A percentile compares a stretch with the other conserved stretches of the same genome.
Conservation (phyloP, 2,113 vertebrate genomes). For the Tilapia sparmanii region DNA sequence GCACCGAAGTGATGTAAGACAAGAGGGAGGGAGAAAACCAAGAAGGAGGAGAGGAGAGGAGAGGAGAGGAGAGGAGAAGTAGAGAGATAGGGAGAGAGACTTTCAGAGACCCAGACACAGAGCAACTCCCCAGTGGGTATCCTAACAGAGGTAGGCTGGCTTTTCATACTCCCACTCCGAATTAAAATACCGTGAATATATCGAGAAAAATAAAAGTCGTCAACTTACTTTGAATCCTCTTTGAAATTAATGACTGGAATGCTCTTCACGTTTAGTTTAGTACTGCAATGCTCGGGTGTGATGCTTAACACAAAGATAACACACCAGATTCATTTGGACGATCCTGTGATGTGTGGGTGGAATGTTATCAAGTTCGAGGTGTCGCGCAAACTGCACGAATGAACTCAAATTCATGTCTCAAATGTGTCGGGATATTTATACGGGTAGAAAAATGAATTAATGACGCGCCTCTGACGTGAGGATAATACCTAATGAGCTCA, state of each 20-base stretch:
- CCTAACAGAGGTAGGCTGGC: conserved; percentile 54
- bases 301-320: neutral
- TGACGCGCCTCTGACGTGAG: conserved; percentile 30
- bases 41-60: conserved; percentile 7
- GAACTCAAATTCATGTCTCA: neutral
- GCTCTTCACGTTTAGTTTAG: neutral
- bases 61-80: neutral
- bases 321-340: neutral
- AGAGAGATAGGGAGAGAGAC: neutral
- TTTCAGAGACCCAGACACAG: conserved; percentile 50
- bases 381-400: neutral
- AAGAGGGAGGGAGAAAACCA: conserved; percentile 13
- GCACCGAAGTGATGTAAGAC: conserved; percentile 61
- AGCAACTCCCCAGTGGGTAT: conserved; percentile 42
- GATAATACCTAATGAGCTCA: conserved; percentile 24
- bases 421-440: neutral
- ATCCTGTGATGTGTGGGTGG: neutral
- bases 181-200: neutral
- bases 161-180: neutral
- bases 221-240: neutral
- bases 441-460: neutral
- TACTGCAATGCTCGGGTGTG: neutral
- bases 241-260: neutral
- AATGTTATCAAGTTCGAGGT: neutral
- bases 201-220: neutral